These are phyloP conservation scores for Genyomyrus donnyi DNA, from an alignment of 2,113 vertebrate genomes.

Conservation along the genomic window DNA sequence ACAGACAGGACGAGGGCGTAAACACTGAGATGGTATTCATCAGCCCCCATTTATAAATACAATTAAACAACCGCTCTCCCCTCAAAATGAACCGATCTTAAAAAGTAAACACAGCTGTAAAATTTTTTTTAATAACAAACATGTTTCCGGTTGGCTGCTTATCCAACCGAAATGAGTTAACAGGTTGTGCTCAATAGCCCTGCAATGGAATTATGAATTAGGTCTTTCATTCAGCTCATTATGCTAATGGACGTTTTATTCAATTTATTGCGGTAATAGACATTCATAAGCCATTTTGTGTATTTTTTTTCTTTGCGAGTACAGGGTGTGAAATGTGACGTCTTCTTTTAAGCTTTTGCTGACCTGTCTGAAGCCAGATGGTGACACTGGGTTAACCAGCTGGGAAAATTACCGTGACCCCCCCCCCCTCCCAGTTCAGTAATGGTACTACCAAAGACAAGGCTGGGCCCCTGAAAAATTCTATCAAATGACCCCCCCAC, in stretches of 20 bases:
- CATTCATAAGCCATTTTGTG: neutral
- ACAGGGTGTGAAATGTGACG: neutral
- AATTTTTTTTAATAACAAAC: neutral
- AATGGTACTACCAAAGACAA: neutral
- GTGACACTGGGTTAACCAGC: neutral
- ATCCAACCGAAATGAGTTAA: neutral
- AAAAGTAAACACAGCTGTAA: neutral
- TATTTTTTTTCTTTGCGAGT: neutral
- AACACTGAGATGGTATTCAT: neutral
- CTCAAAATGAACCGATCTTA: neutral
- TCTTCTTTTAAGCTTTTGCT: neutral
- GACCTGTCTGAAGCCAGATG: neutral
- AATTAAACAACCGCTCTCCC: neutral
- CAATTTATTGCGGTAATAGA: neutral
- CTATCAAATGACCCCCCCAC: neutral
- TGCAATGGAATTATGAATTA: constrained; percentile 5
- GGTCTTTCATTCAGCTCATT: neutral
- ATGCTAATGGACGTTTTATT: neutral
- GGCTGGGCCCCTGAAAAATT: neutral
- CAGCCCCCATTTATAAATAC: neutral
- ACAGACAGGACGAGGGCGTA: neutral
- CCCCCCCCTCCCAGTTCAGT: neutral
- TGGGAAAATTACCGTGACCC: neutral
- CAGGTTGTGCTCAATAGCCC: neutral
- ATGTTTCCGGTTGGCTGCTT: neutral